Percentiles rank a stretch among this genome's conserved stretches.
These are phyloP conservation scores for Ptilonorhynchus violaceus DNA, from an alignment of 2,113 vertebrate genomes.

Conservation along the genomic window DNA sequence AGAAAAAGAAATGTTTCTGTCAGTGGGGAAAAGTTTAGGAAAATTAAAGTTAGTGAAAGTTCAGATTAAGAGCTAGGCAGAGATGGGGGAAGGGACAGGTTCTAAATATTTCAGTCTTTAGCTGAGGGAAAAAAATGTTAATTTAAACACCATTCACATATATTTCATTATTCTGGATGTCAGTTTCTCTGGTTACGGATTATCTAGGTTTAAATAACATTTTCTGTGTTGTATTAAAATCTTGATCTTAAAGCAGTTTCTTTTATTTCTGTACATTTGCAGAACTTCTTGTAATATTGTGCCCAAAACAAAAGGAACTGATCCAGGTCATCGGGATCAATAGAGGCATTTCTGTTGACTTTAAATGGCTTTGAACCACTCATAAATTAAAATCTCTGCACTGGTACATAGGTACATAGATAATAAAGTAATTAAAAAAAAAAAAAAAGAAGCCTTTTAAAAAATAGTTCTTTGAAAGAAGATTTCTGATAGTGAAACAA, in stretches of 20 bases:
- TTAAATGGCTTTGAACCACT: background rate
- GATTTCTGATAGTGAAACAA: background rate
- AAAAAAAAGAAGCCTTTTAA: rapidly evolving
- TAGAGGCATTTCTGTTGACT: background rate
- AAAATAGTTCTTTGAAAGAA: background rate
- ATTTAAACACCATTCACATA: background rate
- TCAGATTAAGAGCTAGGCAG: background rate
- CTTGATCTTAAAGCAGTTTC: background rate
- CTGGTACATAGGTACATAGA: background rate
- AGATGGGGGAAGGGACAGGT: background rate
- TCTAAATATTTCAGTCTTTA: background rate
- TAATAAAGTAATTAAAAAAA: background rate
- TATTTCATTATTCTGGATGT: background rate
- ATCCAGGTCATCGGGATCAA: background rate
- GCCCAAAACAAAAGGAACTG: rapidly evolving
- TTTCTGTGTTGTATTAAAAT: background rate
- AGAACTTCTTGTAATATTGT: background rate
- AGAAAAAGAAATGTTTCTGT: background rate
- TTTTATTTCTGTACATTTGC: background rate
- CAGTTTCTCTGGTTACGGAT: background rate
- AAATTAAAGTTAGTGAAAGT: background rate
- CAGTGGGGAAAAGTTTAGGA: background rate
- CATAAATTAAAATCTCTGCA: background rate
- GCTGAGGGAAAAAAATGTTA: background rate
- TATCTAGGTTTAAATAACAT: background rate